Evolutionary conservation across 2,797 vertebrate species (phyloP).

Genomic region (Heliangelus exortis): DNA sequence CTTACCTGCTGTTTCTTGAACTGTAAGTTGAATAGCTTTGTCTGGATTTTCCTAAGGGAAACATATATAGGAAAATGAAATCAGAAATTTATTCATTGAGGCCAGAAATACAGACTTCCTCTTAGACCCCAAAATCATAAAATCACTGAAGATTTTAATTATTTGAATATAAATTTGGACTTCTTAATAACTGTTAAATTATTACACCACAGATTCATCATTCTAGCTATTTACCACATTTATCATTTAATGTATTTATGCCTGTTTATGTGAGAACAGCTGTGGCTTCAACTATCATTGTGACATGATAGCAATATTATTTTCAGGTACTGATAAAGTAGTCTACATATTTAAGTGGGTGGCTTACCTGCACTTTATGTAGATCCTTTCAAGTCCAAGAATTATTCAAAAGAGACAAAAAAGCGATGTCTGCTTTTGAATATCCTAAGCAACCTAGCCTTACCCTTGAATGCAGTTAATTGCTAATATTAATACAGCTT

Average conservation of each 20-base stretch:
- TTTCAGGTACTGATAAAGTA: not conserved
- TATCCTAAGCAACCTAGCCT: not conserved
- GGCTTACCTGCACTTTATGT: not conserved
- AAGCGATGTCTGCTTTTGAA: not conserved
- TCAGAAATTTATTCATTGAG: not conserved
- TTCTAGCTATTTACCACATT: not conserved
- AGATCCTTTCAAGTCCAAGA: not conserved
- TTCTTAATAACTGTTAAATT: not conserved
- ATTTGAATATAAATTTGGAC: not conserved
- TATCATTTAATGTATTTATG: not conserved
- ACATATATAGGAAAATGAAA: not conserved
- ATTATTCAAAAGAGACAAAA: not conserved
- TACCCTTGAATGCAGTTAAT: not conserved
- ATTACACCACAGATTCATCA: not conserved
- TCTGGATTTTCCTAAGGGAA: not conserved
- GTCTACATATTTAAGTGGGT: not conserved
- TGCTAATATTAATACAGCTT: not conserved
- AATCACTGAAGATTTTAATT: not conserved
- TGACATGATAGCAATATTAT: not conserved
- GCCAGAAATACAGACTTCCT: not conserved
- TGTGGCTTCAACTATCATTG: not conserved
- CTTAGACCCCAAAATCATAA: not conserved
- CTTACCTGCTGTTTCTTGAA: slow-evolving; percentile 77
- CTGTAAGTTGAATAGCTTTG: slow-evolving; percentile 72
- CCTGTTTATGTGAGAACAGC: not conserved